Evolutionary conservation across 2,888 invertebrate species (phyloP).

Genomic region (Microctonus hyperodae): DNA sequence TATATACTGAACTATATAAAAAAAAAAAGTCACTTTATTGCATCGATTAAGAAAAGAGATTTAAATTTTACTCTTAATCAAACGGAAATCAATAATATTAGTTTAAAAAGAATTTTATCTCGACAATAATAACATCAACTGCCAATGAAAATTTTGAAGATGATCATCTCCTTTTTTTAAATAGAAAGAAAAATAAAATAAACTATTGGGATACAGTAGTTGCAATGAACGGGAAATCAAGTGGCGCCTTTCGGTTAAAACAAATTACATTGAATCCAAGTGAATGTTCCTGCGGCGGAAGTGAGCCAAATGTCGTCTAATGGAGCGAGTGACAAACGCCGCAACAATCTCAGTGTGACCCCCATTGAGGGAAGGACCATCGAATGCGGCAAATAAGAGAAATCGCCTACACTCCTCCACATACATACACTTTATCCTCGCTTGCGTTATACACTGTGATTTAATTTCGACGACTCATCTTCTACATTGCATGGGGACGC

Average conservation of each 20-base stretch:
- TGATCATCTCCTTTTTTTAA: no score
- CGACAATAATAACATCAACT: no score
- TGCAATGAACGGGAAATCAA: slow-evolving; percentile 17
- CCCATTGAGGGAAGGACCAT: slow-evolving; percentile 21
- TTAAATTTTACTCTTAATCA: no score
- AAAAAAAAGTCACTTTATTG: no score
- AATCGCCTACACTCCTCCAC: slow-evolving; percentile 13
- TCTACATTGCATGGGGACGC: slow-evolving; percentile 52
- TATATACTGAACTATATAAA: no score
- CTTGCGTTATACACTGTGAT: slow-evolving; percentile 45
- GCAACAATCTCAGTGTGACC: slow-evolving; percentile 40
- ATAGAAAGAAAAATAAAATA: no score
- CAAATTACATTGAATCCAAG: slow-evolving; percentile 35
- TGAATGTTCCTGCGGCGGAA: slow-evolving; percentile 39
- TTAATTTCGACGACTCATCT: slow-evolving; percentile 57
- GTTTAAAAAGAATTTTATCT: no score
- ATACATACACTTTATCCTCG: slow-evolving; percentile 22
- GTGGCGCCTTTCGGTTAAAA: slow-evolving; percentile 27
- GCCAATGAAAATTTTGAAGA: no score
- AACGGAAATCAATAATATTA: no score
- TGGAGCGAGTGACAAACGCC: slow-evolving; percentile 55
- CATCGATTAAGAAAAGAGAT: no score
- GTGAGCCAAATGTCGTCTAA: slow-evolving; percentile 48
- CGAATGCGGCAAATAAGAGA: slow-evolving; percentile 15
- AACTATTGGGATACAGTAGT: neutral